Evolutionary conservation across 1,140 invertebrate genomes (phyloP).

Genomic region (Chironomus tepperi): DNA sequence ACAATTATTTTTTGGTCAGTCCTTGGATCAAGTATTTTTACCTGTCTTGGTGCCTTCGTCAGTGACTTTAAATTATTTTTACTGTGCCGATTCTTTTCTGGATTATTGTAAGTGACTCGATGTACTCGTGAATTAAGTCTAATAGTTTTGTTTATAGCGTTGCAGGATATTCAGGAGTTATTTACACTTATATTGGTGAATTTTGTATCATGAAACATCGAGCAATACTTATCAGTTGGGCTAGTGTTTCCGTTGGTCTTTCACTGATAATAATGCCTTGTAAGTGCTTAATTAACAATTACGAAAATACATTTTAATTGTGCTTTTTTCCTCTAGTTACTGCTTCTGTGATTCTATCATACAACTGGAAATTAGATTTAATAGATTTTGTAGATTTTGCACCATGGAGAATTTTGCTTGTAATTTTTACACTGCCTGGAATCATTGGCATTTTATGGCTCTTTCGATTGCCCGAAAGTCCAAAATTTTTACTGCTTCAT

Average conservation of each 20-base stretch:
- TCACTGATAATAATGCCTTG: constrained; percentile 39
- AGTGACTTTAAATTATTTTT: constrained; percentile 45
- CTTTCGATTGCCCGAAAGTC: constrained; percentile 53
- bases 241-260: constrained; percentile 40
- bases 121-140: neutral
- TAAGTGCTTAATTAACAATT: constrained; percentile 40
- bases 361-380: constrained; percentile 35
- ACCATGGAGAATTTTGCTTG: constrained; percentile 55
- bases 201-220: constrained; percentile 31
- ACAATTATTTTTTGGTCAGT: constrained; percentile 48
- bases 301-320: neutral
- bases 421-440: constrained; percentile 49
- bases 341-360: constrained; percentile 48
- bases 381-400: constrained; percentile 37
- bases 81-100: constrained; percentile 45
- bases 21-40: constrained; percentile 32
- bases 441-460: constrained; percentile 46
- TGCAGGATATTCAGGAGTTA: constrained; percentile 36
- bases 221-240: constrained; percentile 35
- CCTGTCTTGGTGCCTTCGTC: constrained; percentile 43
- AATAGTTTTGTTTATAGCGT: constrained; percentile 30
- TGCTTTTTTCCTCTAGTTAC: constrained; percentile 38
- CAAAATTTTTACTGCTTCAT: constrained; percentile 49
- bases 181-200: constrained; percentile 39
- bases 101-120: constrained; percentile 46